Base-by-base conservation (phyloP, 2,888 invertebrate genomes). In the Cinara cedri region DNA sequence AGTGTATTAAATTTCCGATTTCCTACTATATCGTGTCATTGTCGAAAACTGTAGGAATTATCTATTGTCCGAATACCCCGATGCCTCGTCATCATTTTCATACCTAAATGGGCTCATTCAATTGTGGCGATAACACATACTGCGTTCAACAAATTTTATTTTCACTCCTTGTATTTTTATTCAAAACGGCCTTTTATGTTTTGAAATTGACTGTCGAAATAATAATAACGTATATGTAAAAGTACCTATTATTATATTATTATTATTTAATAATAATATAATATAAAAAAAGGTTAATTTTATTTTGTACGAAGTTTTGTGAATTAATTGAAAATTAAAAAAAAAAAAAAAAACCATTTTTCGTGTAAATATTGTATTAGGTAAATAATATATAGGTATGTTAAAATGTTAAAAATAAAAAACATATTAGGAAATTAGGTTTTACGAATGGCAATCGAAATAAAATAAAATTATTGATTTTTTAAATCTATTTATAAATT, bases 81-180 rank as follows among this genome's bases (percentile, higher is more conserved):
- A 21, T 13, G 14, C n/a, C 8, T 55, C 55, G 19, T 44, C 57
- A 4, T 26, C 24, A 13, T 3, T 62, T 72, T 62, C 26, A 49
- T 14, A 63, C 42, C 21, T 11, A 62, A 74, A 63, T 42, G 74
- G 42, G 62, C 3, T 63, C 16, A 42, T 74, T 74, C 63, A 51
- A 42, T 74, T 74, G 51, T n/a, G n/a, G n/a, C 63, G 74, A 74
- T 74, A 74, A 74, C 51, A 63, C 51, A 21, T 6, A 62, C 19
- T 9, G 26, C 19, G 51, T 14, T 24, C 24, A 74, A 74, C 42
- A 74, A 49, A 51, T 62, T 72, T 62, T 63, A 63, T 74, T 63
- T 51, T 51, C 19, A 8, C 42, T 21, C 19, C 63, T 63, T 16
- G 62, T 13, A 63, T 34, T 63, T 8, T 63, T 74, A 54, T 74